A percentile compares a stretch with the other conserved stretches of the same genome.
phyloP scores from a whole-genome alignment of 2,888 invertebrate species.

The Machimus atricapillus region DNA sequence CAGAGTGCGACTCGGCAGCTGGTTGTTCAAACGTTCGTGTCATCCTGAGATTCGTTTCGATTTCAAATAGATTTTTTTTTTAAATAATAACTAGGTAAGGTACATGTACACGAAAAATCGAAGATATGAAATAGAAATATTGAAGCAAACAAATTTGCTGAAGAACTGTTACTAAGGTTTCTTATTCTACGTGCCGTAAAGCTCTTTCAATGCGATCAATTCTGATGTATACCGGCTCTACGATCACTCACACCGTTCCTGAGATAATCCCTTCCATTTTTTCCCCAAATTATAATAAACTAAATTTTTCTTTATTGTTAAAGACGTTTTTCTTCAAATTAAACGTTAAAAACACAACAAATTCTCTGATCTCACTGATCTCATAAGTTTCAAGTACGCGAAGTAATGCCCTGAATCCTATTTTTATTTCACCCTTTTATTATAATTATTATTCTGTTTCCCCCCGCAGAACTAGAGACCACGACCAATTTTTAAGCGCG shows the following conservation, averaged over 20 bases:
- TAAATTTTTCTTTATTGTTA: not conserved
- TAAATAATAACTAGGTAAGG: conserved; percentile 1
- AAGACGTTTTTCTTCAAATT: not conserved
- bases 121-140: conserved; percentile 8
- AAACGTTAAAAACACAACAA: not conserved
- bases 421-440: not conserved
- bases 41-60: not conserved
- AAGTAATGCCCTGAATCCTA: not conserved
- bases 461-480: not conserved
- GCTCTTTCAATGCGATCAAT: not conserved
- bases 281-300: not conserved
- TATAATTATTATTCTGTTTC: not conserved
- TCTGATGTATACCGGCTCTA: not conserved
- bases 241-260: not conserved
- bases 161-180: conserved; percentile 40
- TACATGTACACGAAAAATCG: conserved; percentile 2
- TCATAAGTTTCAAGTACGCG: not conserved
- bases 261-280: not conserved
- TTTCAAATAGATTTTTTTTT: not conserved
- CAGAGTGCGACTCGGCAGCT: not conserved
- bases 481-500: not conserved
- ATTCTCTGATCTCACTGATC: not conserved
- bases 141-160: not conserved
- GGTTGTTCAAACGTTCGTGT: not conserved
- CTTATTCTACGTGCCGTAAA: conserved; percentile 36